phyloP scores from a whole-genome alignment of 1,140 invertebrate species.

The Atta texana region DNA sequence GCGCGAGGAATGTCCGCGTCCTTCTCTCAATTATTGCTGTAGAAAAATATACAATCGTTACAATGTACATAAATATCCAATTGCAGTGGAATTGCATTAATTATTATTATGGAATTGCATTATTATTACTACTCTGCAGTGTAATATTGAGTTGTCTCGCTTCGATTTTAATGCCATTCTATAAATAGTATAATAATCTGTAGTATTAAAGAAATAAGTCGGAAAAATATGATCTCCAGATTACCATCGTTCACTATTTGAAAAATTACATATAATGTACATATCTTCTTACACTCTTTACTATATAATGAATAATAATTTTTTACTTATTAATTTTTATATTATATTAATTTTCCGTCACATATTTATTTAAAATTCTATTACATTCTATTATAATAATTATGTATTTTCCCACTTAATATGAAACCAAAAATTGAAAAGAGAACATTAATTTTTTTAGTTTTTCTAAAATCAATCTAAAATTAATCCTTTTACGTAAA shows the following conservation, averaged over 20 bases:
- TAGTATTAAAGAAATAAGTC: not conserved
- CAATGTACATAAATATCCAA: slow-evolving; percentile 12
- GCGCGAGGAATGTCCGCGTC: slow-evolving; percentile 17
- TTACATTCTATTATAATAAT: not conserved
- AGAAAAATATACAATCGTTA: not conserved
- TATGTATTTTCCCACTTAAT: not conserved
- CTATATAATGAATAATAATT: not conserved
- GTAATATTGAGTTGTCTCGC: not conserved
- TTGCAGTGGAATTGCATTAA: not conserved
- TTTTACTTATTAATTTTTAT: not conserved
- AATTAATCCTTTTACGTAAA: not conserved
- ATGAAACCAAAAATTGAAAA: not conserved
- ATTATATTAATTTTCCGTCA: too few relatives aligned
- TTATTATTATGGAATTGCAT: too few relatives aligned
- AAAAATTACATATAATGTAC: not conserved
- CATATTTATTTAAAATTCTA: not conserved
- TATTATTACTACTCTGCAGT: not conserved
- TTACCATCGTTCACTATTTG: not conserved
- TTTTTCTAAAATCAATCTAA: not conserved
- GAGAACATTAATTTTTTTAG: not conserved
- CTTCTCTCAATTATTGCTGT: slow-evolving; percentile 23
- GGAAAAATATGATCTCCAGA: not conserved
- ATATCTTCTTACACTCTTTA: not conserved
- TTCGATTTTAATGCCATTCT: slow-evolving; percentile 39
- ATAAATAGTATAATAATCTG: not conserved